Base-by-base conservation (phyloP, 1,140 invertebrate species). In the Magallana angulata region DNA sequence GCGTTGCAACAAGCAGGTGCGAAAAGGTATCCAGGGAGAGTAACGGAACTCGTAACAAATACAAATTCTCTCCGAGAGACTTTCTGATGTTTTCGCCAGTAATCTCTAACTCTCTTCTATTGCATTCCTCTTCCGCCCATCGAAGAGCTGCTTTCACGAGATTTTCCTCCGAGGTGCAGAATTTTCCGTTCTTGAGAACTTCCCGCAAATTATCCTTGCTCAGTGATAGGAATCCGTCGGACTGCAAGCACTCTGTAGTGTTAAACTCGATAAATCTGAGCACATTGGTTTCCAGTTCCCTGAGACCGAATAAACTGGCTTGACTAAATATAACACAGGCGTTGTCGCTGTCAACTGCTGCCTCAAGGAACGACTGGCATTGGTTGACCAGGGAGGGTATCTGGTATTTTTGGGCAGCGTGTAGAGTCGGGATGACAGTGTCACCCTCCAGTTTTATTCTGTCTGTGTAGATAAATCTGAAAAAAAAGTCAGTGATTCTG, bases 381-480 rank as follows among this genome's bases (percentile, higher is more conserved):
- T 85, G 76, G 12, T 85, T 84, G 7, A 84, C 83, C 18, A 89
- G 76, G 12, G 83, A 64, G 9, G 84, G 56, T 9, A 89, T 30
- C 8, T 71, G 76, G 60, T 89, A 89, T 57, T 89, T 89, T 14
- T 84, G 81, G 4, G 88, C 84, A n/a, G 85, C 88, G 11, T 89
- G 86, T 6, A 89, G 16, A 68, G 85, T 68, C 12, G 86, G 84
- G 12, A 83, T 89, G 8, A 89, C 88, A 57, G 64, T 85, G 12
- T 85, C 84, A 5, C 86, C 86, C 62, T 89, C 84, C 30, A 89
- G 62, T 4, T 82, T 30, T 14, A 89, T 81, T 12, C 80, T 84
- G 76, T 89, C 88, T 76, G 88, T 81, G 64, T 89, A 89, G 12
- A 89, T 81, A 18, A 85, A 89, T 24, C 88, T 89, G 18, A 89